Base-by-base conservation (phyloP, 1,140 invertebrate species). In the Euwallacea fornicatus region DNA sequence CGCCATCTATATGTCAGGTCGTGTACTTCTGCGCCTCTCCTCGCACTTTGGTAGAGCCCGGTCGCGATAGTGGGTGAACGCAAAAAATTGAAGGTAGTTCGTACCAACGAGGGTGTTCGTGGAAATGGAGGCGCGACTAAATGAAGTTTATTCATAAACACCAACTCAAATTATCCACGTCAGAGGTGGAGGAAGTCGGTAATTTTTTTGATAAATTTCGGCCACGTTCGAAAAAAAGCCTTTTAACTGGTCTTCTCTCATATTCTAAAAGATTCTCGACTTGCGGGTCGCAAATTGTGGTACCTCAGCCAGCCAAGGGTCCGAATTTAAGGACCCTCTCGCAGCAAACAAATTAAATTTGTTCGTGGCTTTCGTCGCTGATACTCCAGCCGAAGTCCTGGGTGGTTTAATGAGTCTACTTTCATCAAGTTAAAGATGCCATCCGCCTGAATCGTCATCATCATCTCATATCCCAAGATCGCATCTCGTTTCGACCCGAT, bases 401-500 rank as follows among this genome's bases (percentile, higher is more conserved):
- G 13, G 62, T 53, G 46, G 62, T 64, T 53, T 64, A 33, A 10
- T 53, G 10, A 53, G 7, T 53, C 16, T 53, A 53, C 54, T 64
- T 64, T 53, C 21, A 33, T 33, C 21, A 33, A 33, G 21, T 33
- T 33, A 33, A 33, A 33, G 21, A 33, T 33, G 21, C 21, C 21
- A 33, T 33, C 21, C 21, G 21, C 21, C 21, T 33, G 21, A 66
- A 10, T 50, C 46, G 46, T 50, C 46, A 50, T 50, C 46, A 50
- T 50, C 46, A 41, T 59, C 66, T 67, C 56, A 46, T 67, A 59
- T 67, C 56, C 46, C 13, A 11, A 46, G 50, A 70, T 64, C 69
- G 50, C 69, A 64, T 70, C 69, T 70, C 69, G 47, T 62, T 56
- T 62, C 58, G 59, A 69, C 9, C 46, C 13, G 46, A 50, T 50